phyloP scores from a whole-genome alignment of 2,113 vertebrate genomes.

The Zapus hudsonius region DNA sequence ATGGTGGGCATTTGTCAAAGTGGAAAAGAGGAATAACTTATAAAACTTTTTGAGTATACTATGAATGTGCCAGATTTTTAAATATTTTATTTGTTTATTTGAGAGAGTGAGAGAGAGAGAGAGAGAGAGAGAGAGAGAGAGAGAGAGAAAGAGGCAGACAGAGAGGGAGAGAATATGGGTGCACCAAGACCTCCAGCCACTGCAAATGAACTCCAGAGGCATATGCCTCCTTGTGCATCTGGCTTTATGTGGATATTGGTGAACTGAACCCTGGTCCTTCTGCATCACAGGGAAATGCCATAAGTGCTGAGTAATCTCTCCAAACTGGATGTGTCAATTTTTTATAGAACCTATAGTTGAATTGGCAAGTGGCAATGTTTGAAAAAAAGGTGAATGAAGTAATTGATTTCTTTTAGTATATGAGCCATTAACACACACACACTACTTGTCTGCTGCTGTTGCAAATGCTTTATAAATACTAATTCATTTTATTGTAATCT shows the following conservation, averaged over 20 bases:
- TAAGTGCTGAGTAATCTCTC: no score
- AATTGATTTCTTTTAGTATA: neutral
- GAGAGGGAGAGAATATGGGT: no score
- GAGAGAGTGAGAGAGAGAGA: no score
- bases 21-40: neutral
- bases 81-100: no score
- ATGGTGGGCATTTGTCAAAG: neutral
- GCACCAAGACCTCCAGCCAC: no score
- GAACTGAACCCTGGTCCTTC: no score
- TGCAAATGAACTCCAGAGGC: no score
- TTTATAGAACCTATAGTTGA: neutral
- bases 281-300: no score
- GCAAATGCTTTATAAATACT: neutral
- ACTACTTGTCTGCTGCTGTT: neutral
- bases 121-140: no score
- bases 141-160: no score
- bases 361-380: neutral
- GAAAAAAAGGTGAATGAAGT: constrained; percentile 21
- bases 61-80: neutral
- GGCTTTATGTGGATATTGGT: no score
- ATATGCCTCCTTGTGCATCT: no score
- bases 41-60: neutral
- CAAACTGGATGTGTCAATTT: neutral
- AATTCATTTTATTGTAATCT: neutral
- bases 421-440: neutral